Conservation (phyloP, 2,797 vertebrate species). For the Ctenopoma multispine region DNA sequence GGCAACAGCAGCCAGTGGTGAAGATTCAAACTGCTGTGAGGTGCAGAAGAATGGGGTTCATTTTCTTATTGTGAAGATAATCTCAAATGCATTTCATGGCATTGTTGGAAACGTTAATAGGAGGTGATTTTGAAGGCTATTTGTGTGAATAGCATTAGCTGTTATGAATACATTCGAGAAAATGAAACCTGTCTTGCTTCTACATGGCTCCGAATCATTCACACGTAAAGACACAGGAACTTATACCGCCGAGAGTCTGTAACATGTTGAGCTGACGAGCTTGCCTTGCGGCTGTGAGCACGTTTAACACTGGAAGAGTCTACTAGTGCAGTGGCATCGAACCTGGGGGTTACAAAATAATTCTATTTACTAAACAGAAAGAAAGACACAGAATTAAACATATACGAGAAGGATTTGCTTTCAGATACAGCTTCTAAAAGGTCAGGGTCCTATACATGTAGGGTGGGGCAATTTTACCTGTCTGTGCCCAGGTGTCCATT, state of each 20-base stretch:
- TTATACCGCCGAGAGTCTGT: not conserved
- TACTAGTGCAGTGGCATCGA: not conserved
- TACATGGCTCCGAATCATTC: not conserved
- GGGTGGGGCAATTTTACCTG: too few species aligned
- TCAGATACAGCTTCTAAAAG: too few species aligned
- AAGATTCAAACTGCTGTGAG: constrained; percentile 19
- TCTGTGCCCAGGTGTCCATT: too few species aligned
- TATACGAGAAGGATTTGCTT: too few species aligned
- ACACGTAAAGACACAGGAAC: not conserved
- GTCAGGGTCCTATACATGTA: too few species aligned
- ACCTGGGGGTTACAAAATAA: not conserved
- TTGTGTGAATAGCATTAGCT: not conserved
- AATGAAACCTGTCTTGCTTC: not conserved
- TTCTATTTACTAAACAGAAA: too few species aligned
- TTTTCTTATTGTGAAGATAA: constrained; percentile 1
- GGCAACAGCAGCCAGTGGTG: not conserved
- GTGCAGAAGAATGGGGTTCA: constrained; percentile 7
- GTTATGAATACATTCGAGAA: not conserved
- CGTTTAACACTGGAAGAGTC: not conserved
- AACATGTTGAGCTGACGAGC: not conserved
- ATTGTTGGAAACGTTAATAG: not conserved
- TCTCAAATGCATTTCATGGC: constrained; percentile 5
- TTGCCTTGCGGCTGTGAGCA: constrained; percentile 2
- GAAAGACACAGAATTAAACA: not conserved
- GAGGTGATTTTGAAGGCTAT: constrained; percentile 3